A percentile compares a stretch with the other conserved stretches of the same genome.
Evolutionary conservation across 2,797 vertebrate species (phyloP).

Genomic region (Parotocinclus haroldoi): DNA sequence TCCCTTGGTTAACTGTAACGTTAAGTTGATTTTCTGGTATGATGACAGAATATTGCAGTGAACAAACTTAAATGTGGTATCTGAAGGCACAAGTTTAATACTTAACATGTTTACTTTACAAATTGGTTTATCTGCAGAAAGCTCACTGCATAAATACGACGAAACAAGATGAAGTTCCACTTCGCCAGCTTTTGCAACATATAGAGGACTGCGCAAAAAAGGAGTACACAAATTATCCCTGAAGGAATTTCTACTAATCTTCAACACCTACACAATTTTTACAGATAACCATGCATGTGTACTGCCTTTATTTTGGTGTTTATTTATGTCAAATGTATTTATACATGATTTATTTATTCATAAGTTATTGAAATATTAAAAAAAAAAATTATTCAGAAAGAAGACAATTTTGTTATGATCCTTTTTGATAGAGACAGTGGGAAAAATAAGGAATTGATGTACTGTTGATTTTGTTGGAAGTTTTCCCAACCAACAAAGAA

Average conservation of each 20-base stretch:
- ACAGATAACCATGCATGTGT: not conserved
- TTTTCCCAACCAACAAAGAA: no score
- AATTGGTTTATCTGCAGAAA: not conserved
- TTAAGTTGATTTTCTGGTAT: no score
- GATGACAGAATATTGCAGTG: no score
- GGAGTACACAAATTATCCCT: not conserved
- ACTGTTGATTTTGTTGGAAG: no score
- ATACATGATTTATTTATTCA: not conserved
- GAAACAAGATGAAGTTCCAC: not conserved
- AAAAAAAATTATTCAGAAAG: slow-evolving; percentile 19
- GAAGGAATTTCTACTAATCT: not conserved
- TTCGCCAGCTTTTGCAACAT: not conserved
- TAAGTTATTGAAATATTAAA: slow-evolving; percentile 3
- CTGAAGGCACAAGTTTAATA: no score
- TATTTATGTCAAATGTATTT: slow-evolving; percentile 3
- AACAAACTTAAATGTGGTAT: no score
- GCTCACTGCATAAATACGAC: not conserved
- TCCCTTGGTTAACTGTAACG: no score
- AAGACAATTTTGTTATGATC: not conserved
- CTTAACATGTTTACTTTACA: no score
- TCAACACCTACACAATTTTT: not conserved
- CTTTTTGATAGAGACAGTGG: no score
- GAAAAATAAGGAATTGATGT: no score
- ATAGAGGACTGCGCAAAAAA: slow-evolving; percentile 4
- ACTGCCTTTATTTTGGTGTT: not conserved